Evolutionary conservation across 2,797 vertebrate genomes (phyloP), one percentile per base, ranked within the genome.

Genomic region (Merluccius polli): DNA sequence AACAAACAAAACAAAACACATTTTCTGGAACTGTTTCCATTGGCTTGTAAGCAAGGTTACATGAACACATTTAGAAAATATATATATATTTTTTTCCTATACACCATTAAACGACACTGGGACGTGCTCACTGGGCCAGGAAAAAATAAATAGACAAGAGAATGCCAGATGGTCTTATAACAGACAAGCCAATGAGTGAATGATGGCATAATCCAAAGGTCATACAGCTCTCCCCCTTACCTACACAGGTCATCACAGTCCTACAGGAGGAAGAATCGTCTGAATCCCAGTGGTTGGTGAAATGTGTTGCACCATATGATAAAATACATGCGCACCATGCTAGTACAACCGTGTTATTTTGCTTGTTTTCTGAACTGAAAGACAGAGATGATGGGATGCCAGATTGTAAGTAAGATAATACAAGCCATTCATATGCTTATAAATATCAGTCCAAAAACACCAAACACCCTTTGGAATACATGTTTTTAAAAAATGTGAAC

Each of bases 261-360:
- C 52, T 59, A n/a, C 52, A 65, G 59, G 59, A 27, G 24, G 67
- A 32, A 32, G 13, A 69, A 6, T 32, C 15, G 75, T 75, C 33
- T 16, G 65, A 68, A 71, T 74, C 74, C 63, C 11, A 84, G 78
- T 74, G 81, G 31, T 79, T 79, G 32, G 71, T 71, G 8, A 75
- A 76, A 52, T 59, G 13, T 32, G 33, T 30, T 29, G 33, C 63
- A 73, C 71, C 77, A 70, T 59, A 35, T 72, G 69, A 73, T 9
- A 68, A 65, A 73, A 71, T 18, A 75, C 31, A 73, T 32, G 38
- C 21, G 69, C 59, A 5, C 67, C 44, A 74, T 74, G 68, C 77
- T 29, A 65, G 68, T 33, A 32, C 31, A 73, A 70, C 18, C 72
- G 44, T 41, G 9, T 24, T 16, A 15, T 59, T 27, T 36, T 67